Conservation (phyloP, 2,888 invertebrate species). For the Drosophila pseudotakahashii region DNA sequence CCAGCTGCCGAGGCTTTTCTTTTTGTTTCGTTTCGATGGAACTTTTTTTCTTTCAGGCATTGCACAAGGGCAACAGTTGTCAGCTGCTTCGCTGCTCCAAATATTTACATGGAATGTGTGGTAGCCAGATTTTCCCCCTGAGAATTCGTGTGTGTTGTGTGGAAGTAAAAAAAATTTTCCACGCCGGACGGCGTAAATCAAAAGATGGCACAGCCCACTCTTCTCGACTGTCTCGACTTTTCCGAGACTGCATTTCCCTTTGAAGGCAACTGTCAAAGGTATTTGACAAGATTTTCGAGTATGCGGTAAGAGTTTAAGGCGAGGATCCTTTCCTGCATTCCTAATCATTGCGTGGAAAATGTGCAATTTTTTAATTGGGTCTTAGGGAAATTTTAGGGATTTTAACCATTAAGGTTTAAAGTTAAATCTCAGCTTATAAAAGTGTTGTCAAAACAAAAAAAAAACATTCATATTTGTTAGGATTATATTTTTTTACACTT, state of each 20-base stretch:
- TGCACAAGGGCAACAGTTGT: conserved; percentile 63
- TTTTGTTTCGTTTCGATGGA: neutral
- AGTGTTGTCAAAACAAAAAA: too few species aligned
- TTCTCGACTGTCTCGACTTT: neutral
- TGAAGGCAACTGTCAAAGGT: conserved; percentile 72
- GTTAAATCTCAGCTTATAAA: too few species aligned
- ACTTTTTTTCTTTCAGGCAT: conserved; percentile 10
- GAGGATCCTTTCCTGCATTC: conserved; percentile 9
- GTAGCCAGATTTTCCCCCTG: conserved; percentile 27
- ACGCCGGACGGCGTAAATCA: conserved; percentile 72
- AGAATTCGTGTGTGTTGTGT: conserved; percentile 34
- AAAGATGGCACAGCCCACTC: conserved; percentile 39
- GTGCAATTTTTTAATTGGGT: neutral
- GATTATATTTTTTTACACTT: too few species aligned
- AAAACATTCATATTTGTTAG: too few species aligned
- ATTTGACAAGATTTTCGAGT: conserved; percentile 51
- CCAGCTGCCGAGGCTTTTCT: conserved; percentile 35
- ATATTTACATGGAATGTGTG: conserved; percentile 69
- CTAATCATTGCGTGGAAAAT: neutral
- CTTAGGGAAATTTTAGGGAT: neutral
- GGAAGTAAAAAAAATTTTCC: conserved; percentile 62
- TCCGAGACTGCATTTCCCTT: conserved; percentile 59
- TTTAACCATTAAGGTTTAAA: neutral
- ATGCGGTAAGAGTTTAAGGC: conserved; percentile 38
- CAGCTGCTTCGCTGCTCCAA: conserved; percentile 42